phyloP scores from a whole-genome alignment of 1,140 invertebrate genomes.

The Tribolium madens region DNA sequence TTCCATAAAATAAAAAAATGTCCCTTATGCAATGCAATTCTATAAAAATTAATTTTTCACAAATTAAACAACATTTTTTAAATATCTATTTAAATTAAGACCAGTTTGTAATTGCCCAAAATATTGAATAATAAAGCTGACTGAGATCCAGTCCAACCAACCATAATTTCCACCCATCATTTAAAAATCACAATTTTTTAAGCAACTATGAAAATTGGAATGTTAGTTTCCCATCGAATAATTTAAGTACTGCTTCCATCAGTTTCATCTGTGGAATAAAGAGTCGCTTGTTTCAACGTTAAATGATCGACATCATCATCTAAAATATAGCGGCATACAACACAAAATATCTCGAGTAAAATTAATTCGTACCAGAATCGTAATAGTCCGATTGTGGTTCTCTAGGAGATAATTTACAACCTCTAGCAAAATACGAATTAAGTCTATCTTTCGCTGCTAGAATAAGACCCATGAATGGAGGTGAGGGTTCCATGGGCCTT shows the following conservation, averaged over 20 bases:
- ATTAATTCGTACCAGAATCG: slow-evolving; percentile 54
- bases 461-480: slow-evolving; percentile 95
- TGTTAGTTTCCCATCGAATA: background rate
- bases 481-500: slow-evolving; percentile 91
- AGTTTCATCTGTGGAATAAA: slow-evolving; percentile 42
- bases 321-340: slow-evolving; percentile 11
- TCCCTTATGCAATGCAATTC: too few relatives aligned
- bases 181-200: background rate
- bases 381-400: slow-evolving; percentile 59
- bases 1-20: too few relatives aligned
- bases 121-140: too few relatives aligned
- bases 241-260: slow-evolving; percentile 35
- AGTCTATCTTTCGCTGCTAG: slow-evolving; percentile 86
- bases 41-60: too few relatives aligned
- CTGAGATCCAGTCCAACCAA: too few relatives aligned
- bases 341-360: background rate
- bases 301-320: slow-evolving; percentile 40
- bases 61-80: too few relatives aligned
- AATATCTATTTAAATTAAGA: too few relatives aligned
- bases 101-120: too few relatives aligned
- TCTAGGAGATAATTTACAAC: slow-evolving; percentile 68
- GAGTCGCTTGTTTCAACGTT: slow-evolving; percentile 45
- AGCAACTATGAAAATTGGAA: background rate
- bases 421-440: slow-evolving; percentile 76
- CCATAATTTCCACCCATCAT: too few relatives aligned